Evolutionary conservation across 1,140 invertebrate genomes (phyloP).

Genomic region (Akabosia matsudoensis): DNA sequence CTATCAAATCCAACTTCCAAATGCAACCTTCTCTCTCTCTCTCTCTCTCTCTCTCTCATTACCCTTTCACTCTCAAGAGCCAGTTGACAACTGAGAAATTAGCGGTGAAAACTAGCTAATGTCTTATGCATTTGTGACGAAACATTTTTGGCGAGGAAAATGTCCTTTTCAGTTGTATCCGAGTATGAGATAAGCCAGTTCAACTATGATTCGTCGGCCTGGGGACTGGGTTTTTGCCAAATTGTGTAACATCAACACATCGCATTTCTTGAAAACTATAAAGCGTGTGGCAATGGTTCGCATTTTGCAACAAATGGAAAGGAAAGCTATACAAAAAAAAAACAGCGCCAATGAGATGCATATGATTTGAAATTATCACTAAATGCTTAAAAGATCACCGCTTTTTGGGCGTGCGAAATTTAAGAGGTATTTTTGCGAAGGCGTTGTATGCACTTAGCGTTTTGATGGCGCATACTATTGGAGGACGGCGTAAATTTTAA

Average conservation of each 20-base stretch:
- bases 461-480: not conserved
- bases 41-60: not conserved
- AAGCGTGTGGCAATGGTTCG: not conserved
- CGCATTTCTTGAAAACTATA: not conserved
- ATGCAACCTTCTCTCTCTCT: too few relatives aligned
- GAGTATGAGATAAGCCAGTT: conserved; percentile 5
- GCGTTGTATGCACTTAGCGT: not conserved
- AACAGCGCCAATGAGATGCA: too few relatives aligned
- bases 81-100: not conserved
- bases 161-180: not conserved
- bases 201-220: not conserved
- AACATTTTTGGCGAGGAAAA: not conserved
- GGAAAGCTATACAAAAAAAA: too few relatives aligned
- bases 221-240: not conserved
- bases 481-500: not conserved
- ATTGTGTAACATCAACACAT: not conserved
- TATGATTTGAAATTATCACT: not conserved
- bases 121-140: not conserved
- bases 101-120: not conserved
- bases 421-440: conserved; percentile 8
- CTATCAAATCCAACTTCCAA: too few relatives aligned
- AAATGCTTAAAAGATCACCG: too few relatives aligned
- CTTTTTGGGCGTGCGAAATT: too few relatives aligned
- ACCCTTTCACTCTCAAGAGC: conserved; percentile 6
- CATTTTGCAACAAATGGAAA: not conserved